Base-by-base conservation (phyloP, 2,113 vertebrate species). In the Dermatemys mawii region DNA sequence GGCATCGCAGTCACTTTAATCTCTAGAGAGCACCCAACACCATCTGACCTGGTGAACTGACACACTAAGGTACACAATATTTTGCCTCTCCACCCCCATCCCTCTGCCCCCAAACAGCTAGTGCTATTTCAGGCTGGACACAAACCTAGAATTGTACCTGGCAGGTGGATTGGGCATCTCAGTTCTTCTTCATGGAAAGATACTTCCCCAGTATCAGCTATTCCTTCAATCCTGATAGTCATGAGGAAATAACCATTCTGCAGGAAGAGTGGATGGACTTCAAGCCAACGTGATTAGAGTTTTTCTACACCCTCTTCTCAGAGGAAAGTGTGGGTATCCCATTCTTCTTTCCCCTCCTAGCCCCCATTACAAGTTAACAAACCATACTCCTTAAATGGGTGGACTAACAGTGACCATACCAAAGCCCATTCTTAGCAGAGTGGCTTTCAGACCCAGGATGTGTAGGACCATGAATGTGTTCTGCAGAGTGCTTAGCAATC, bases 171-270 rank as follows among this genome's bases (percentile, higher is more conserved):
- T 32, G 96, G 97, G 11, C 87, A 96, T 90, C 38, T 95, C 41
- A 96, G 80, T 85, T 90, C 14, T n/a, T 91, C 35, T 79, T 88
- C 67, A 57, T 3, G 4, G 78, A 35, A 84, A 5, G 1, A 1
- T 4, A 13, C 49, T 46, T 3, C 24, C 38, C 81, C 91, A 48
- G 11, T 26, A 2, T 6, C 26, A 38, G 73, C 53, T 73, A 54
- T 35, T 75, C 2, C 54, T 86, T 97, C 90, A 13, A 96, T 46
- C 8, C 63, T 51, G 1, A 96, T 38, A 0, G 13, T 84, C 90
- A 97, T 90, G 60, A 81, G 1, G 22, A 97, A 85, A 10, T 96
- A 19, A 4, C 49, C 75, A 14, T 83, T 94, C 81, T 94, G 83
- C 6, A 75, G 67, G 84, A 92, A 8, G 60, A 21, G 75, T 4